Evolutionary conservation across 2,113 vertebrate species (phyloP), one percentile per base, ranked within the genome.

Genomic region (Caloenas nicobarica): DNA sequence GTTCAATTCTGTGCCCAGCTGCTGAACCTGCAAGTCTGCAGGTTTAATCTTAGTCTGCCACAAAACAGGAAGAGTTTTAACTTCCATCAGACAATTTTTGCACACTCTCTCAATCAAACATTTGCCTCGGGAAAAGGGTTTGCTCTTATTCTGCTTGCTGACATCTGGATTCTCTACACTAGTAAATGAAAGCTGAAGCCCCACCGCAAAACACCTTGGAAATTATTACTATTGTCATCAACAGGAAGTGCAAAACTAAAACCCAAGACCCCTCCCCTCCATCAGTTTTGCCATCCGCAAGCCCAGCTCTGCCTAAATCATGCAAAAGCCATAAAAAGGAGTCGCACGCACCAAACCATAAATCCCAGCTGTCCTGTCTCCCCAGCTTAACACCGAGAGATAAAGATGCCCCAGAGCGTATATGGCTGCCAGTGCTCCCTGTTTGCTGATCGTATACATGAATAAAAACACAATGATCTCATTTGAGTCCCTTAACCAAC

Each of bases 281-380:
- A 42, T 73, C 91, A 93, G 9, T 36, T 95, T 92, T 93, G 74
- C 88, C 36, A 51, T 74, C 91, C 86, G 82, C 91, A 94, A 95
- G 77, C 91, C 60, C 89, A 97, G 82, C 85, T 91, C 92, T 96
- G 93, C 91, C 89, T 92, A 91, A 97, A 96, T 96, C 95, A 96
- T 73, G 88, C 77, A 80, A 95, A 92, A 93, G 68, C 57, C 28
- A 60, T 96, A 84, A 96, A 91, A 95, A 93, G 68, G 87, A 97
- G 92, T 50, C 1, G 11, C 71, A 56, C 0, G 0, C 50, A 64
- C 19, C 62, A 24, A 60, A 51, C 61, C 77, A 51, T 96, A 98
- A 97, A 97, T 97, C 86, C 88, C 82, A 86, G 57, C 88, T 97
- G 50, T 56, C 64, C 33, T 62, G 69, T 79, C 77, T 90, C 65